phyloP scores from a whole-genome alignment of 2,888 invertebrate genomes.

The Hydraecia micacea region DNA sequence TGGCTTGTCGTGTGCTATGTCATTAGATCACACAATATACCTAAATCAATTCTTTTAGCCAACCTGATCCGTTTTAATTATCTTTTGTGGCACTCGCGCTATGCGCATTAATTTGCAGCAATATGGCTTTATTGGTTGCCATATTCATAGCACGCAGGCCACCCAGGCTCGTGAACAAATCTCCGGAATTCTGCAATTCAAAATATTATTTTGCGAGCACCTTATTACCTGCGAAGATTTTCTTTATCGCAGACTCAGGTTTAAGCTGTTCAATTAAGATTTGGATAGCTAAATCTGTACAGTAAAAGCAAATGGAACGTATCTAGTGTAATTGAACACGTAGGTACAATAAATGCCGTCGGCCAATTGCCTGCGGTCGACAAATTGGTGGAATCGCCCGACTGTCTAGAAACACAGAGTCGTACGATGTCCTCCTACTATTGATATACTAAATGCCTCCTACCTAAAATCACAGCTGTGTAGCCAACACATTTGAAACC shows the following conservation, averaged over 20 bases:
- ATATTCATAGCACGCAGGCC: conserved; percentile 33
- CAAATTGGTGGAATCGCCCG: conserved; percentile 52
- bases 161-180: conserved; percentile 30
- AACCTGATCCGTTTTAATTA: conserved; percentile 19
- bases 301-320: conserved; percentile 10
- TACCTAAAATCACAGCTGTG: conserved; percentile 7
- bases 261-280: not conserved
- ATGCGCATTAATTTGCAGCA: conserved; percentile 30
- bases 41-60: not conserved
- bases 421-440: conserved; percentile 3
- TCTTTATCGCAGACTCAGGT: not conserved
- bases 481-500: conserved; percentile 15
- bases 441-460: conserved; percentile 3
- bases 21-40: not conserved
- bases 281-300: conserved; percentile 9
- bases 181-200: not conserved
- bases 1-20: not conserved
- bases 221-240: conserved; percentile 16
- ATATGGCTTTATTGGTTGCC: conserved; percentile 14
- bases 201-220: conserved; percentile 42
- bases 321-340: conserved; percentile 35
- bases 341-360: conserved; percentile 13
- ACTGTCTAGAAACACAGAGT: conserved; percentile 38
- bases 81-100: conserved; percentile 11
- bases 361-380: conserved; percentile 27